Evolutionary conservation across 2,797 vertebrate genomes (phyloP), one percentile per base, ranked within the genome.

Genomic region (Sebastes flavidus): DNA sequence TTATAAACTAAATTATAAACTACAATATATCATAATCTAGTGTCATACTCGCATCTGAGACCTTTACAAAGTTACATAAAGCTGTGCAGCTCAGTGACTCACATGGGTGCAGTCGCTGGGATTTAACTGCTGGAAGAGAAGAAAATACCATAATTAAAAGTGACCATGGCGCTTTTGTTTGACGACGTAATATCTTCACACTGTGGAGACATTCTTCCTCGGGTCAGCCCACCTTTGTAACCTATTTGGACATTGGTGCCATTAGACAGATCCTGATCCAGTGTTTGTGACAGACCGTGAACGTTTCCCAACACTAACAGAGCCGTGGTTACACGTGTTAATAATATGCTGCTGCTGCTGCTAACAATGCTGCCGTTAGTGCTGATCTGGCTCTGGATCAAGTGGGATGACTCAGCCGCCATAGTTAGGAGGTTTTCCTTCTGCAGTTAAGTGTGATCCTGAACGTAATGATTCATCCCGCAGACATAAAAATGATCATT

Each of bases 191-290:
- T 12, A 13, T 54, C 9, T 22, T 24, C 20, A n/a, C 12, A 16
- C 32, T 77, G 20, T 12, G 14, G 42, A n/a, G 22, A 7, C n/a
- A 4, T 13, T 24, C 10, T 14, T 30, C 6, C 46, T 59, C 12
- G 16, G 75, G 22, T 59, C 66, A 59, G 60, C n/a, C 5, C 13
- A 32, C n/a, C 32, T 63, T 38, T 46, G 42, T 46, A 18, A 74
- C 46, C 42, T 32, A 14, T 55, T 58, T 74, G 72, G 75, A 81
- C 54, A 24, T 1, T 36, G 5, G 9, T 54, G 65, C 55, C 22
- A 36, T 75, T 29, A 4, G 20, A 82, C 73, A 80, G 67, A 61
- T 36, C 8, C 66, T 82, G 68, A 77, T 67, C 62, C 77, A 32
- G 73, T 34, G 24, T 82, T 67, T 63, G 46, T 71, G 80, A 42